Percentiles rank a stretch among this genome's conserved stretches.
Evolutionary conservation across 2,888 invertebrate genomes (phyloP).

Genomic region (Teleogryllus oceanicus): DNA sequence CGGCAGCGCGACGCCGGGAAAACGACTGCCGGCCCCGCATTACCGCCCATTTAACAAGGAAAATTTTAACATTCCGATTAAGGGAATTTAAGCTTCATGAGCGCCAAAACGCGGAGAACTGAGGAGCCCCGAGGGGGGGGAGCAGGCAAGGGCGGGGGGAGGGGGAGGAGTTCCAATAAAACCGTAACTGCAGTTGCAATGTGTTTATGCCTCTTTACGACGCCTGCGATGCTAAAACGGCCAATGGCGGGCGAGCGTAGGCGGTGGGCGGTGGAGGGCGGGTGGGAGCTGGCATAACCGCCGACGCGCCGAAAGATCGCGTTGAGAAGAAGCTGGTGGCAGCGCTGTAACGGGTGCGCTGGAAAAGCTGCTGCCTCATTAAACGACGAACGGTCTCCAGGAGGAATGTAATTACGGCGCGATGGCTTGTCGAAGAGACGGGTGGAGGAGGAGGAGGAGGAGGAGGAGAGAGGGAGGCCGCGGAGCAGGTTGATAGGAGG

Average conservation of each 20-base stretch:
- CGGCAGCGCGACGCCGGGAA: neutral
- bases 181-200: conserved; percentile 8
- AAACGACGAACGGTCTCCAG: neutral
- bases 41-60: neutral
- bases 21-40: neutral
- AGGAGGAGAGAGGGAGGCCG: neutral
- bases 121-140: no score
- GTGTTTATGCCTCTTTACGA: conserved; percentile 6
- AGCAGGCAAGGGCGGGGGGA: no score
- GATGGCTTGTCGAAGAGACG: neutral
- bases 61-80: neutral
- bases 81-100: conserved; percentile 3
- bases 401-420: neutral
- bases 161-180: neutral
- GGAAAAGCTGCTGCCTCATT: neutral
- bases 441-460: neutral
- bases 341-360: neutral
- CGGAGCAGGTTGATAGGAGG: neutral
- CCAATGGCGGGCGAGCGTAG: neutral
- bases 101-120: neutral
- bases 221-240: neutral
- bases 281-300: neutral
- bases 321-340: neutral
- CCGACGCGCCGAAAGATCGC: neutral
- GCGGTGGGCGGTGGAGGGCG: neutral